These are phyloP conservation scores for Drosophila greeni DNA, from an alignment of 2,888 invertebrate species.

Conservation along the genomic window DNA sequence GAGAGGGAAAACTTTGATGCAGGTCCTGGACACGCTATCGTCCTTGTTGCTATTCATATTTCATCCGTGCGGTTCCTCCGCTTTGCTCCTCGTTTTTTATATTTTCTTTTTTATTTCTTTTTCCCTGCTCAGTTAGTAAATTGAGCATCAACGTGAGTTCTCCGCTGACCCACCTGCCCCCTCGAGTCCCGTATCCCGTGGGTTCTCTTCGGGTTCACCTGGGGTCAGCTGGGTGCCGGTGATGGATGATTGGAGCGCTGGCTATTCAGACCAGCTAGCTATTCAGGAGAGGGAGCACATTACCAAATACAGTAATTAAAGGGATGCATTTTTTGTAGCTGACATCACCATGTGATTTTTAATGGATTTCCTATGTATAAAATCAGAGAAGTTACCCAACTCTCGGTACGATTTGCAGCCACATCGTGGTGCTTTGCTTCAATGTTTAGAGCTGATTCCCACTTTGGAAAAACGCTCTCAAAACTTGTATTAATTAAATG, in stretches of 20 bases:
- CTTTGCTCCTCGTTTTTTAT: slow-evolving; percentile 12
- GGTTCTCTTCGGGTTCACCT: slow-evolving; percentile 42
- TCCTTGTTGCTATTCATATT: slow-evolving; percentile 55
- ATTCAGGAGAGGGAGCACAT: neutral
- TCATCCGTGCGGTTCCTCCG: slow-evolving; percentile 46
- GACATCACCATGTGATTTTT: neutral
- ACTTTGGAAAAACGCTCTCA: no score
- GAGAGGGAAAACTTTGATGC: slow-evolving; percentile 53
- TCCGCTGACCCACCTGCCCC: slow-evolving; percentile 13
- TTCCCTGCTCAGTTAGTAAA: slow-evolving; percentile 44
- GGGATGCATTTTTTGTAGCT: slow-evolving; percentile 5
- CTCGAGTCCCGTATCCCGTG: slow-evolving; percentile 9
- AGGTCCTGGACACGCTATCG: slow-evolving; percentile 44
- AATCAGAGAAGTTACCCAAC: neutral
- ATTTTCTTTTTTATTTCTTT: slow-evolving; percentile 11
- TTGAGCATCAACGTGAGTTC: slow-evolving; percentile 48
- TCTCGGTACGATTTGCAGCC: no score
- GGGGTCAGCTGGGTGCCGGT: slow-evolving; percentile 39
- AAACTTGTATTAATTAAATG: no score
- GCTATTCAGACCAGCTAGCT: neutral
- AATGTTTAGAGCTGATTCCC: no score
- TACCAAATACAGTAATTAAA: slow-evolving; percentile 24
- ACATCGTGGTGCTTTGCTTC: no score
- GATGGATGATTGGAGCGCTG: slow-evolving; percentile 17
- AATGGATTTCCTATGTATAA: slow-evolving; percentile 2